Base-by-base conservation (phyloP, 2,888 invertebrate species). In the Oxycera nigricornis region DNA sequence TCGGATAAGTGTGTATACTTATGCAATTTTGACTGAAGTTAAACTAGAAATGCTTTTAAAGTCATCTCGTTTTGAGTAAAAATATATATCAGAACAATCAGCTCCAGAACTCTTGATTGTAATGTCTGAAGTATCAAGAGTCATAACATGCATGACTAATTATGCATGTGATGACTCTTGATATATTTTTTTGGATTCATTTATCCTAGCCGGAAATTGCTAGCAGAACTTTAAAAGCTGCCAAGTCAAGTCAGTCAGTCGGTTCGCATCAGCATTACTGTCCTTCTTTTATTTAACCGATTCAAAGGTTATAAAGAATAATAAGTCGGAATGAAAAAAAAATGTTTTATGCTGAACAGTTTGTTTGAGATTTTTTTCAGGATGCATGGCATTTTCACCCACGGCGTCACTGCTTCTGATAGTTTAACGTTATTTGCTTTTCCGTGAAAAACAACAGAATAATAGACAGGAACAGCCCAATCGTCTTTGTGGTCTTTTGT, bases 241-340 rank as follows among this genome's bases (percentile, higher is more conserved):
- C 20, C 39, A 39, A 9, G 14, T 39, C 39, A 14, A 9, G 39
- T 20, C 20, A 24, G 0, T 22, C 6, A 55, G 55, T 55, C 24
- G 46, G n/a, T 31, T 11, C 22, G 14, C 22, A 30, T 39, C 11
- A 22, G 6, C 24, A 65, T 65, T 65, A 62, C 35, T 62, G 72
- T 62, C 62, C 35, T 55, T 55, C 46, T 72, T 52, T 31, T 50
- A 17, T 46, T 46, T 70, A 6, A 59, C 39, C 65, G 24, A 46
- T 73, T 73, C 59, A 67, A 55, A 65, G 65, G 52, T 39, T 57
- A 65, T 35, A 24, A 35, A 65, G 68, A 75, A 75, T 73, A 68
- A 73, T 75, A 72, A 75, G 68, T 73, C 39, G 68, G 30, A 68
- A 26, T 73, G 41, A 72, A 35, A 68, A 61, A 72, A 59, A 46